A percentile compares a stretch with the other conserved stretches of the same genome.
Evolutionary conservation across 2,113 vertebrate species (phyloP).

Genomic region (Corythaixoides concolor): DNA sequence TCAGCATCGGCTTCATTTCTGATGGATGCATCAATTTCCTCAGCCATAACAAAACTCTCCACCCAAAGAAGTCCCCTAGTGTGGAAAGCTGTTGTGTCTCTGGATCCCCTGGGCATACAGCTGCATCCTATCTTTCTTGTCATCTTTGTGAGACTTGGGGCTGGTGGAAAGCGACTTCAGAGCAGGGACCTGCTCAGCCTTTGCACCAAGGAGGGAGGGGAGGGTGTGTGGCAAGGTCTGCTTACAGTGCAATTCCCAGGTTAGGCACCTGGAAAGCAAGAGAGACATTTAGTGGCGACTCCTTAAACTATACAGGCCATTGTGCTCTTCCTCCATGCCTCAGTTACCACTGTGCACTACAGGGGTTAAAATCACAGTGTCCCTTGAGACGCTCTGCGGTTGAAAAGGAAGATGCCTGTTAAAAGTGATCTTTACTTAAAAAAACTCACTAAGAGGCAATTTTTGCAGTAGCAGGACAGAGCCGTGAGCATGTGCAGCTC

Average conservation of each 20-base stretch:
- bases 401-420: background rate
- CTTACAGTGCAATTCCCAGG: background rate
- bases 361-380: background rate
- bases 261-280: background rate
- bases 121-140: constrained; percentile 49
- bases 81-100: background rate
- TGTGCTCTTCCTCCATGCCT: background rate
- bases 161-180: background rate
- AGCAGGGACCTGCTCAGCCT: background rate
- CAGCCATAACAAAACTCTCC: constrained; percentile 19
- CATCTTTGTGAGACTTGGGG: background rate
- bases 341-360: background rate
- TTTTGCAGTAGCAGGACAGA: background rate
- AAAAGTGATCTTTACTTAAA: background rate
- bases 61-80: background rate
- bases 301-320: background rate
- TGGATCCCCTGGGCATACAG: constrained; percentile 30
- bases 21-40: constrained; percentile 57
- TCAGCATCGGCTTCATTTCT: constrained; percentile 50
- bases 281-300: background rate
- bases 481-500: background rate
- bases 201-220: background rate
- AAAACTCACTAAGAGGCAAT: background rate
- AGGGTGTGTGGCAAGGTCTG: background rate
- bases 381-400: background rate